Evolutionary conservation across 2,797 vertebrate genomes (phyloP).

Genomic region (Cottoperca gobio): DNA sequence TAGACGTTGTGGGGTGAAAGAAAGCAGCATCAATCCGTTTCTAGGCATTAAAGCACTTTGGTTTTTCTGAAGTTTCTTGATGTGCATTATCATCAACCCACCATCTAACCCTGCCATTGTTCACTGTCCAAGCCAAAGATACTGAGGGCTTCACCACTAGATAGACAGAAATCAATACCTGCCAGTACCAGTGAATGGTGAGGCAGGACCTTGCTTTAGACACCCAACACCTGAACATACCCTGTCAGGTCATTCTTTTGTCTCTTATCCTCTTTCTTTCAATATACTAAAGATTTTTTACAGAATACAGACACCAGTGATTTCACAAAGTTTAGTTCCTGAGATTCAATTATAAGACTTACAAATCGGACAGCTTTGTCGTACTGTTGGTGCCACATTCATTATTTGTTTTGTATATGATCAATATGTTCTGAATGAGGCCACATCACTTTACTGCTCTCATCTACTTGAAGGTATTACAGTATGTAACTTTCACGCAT

Average conservation of each 20-base stretch:
- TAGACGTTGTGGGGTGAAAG: constrained; percentile 16
- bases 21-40: constrained; percentile 46
- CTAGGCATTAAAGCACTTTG: constrained; percentile 44
- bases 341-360: neutral
- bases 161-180: constrained; percentile 67
- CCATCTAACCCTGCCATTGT: constrained; percentile 43
- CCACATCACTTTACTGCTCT: neutral
- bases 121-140: constrained; percentile 46
- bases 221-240: constrained; percentile 50
- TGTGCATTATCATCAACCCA: constrained; percentile 44
- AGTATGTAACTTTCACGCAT: no score
- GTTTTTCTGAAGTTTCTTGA: constrained; percentile 43
- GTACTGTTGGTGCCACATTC: neutral
- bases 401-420: constrained; percentile 10
- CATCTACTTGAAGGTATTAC: neutral
- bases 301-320: constrained; percentile 2
- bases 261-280: constrained; percentile 40
- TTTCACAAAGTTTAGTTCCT: constrained; percentile 3
- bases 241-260: constrained; percentile 40
- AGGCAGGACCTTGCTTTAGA: constrained; percentile 45
- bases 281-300: constrained; percentile 15
- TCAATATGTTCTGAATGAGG: constrained; percentile 11
- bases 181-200: constrained; percentile 47
- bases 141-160: constrained; percentile 40
- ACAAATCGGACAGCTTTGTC: neutral